Percentiles rank a stretch among this genome's conserved stretches.
phyloP scores from a whole-genome alignment of 1,140 invertebrate species.

The Papilio dardanus region DNA sequence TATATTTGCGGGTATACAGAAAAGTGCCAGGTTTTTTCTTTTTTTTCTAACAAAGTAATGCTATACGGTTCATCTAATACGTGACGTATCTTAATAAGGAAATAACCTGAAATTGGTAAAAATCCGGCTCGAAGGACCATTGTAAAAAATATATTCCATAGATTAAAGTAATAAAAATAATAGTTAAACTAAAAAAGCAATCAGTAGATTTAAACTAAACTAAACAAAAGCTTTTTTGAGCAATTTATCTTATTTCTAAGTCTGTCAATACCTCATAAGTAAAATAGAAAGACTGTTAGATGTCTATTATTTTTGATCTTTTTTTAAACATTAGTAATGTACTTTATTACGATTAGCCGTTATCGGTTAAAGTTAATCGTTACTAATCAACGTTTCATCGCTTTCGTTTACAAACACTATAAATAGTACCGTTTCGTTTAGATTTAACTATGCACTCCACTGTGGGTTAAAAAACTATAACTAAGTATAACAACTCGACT shows the following conservation, averaged over 20 bases:
- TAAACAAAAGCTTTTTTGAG: neutral
- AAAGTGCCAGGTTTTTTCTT: neutral
- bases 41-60: neutral
- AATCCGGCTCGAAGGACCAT: neutral
- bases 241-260: neutral
- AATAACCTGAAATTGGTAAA: neutral
- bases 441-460: neutral
- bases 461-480: conserved; percentile 15
- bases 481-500: too few relatives aligned
- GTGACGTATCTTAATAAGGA: neutral
- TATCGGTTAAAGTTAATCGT: conserved; percentile 10
- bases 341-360: neutral
- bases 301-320: conserved; percentile 5
- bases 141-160: neutral
- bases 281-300: neutral
- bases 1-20: conserved; percentile 5
- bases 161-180: neutral
- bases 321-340: conserved; percentile 14
- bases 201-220: neutral
- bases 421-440: neutral
- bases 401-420: neutral
- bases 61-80: neutral
- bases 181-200: neutral
- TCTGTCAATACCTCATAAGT: neutral
- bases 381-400: conserved; percentile 8